phyloP scores from a whole-genome alignment of 2,797 vertebrate genomes.

The Clarias laeviceps region DNA sequence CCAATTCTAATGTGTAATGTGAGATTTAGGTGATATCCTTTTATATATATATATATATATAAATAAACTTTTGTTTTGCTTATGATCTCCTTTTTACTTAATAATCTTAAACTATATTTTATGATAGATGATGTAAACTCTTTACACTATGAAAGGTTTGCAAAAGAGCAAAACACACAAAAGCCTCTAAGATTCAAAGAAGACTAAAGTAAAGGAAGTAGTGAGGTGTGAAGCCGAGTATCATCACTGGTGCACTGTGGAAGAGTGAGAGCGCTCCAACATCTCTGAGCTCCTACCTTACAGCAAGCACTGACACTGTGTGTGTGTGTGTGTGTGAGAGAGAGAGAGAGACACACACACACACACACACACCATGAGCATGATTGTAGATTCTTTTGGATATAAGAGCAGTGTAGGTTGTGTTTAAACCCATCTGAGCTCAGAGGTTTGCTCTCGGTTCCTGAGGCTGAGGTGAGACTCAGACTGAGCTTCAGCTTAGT shows the following conservation, averaged over 20 bases:
- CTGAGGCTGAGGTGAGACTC: not conserved
- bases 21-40: not conserved
- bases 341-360: not conserved
- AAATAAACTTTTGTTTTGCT: not conserved
- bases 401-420: not conserved
- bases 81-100: not conserved
- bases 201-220: not conserved
- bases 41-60: not conserved
- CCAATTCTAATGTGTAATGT: not conserved
- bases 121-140: not conserved
- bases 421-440: not conserved
- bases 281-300: not conserved
- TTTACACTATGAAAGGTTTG: not conserved
- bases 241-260: not conserved
- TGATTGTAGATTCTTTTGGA: not conserved
- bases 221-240: conserved; percentile 2
- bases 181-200: not conserved
- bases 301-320: not conserved
- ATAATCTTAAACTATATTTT: not conserved
- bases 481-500: not conserved
- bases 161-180: not conserved
- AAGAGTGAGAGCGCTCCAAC: not conserved
- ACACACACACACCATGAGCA: not conserved
- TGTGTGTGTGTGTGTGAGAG: conserved; percentile 17
- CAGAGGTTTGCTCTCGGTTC: not conserved